phyloP scores from a whole-genome alignment of 2,888 invertebrate genomes.

The Agonopterix alstromeriana region DNA sequence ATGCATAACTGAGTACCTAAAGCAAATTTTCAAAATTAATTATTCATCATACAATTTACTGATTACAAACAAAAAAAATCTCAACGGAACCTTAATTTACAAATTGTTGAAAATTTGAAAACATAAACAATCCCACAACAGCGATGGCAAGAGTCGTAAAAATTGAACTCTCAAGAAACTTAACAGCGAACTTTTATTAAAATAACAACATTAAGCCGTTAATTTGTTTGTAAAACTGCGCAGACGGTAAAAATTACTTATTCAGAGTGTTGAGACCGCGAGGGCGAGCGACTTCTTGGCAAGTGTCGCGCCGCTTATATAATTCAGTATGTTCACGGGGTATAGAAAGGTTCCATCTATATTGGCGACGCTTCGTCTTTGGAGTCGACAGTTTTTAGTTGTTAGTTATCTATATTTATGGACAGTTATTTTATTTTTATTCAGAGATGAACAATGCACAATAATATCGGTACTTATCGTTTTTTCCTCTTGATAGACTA shows the following conservation, averaged over 20 bases:
- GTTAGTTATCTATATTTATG: too few relatives aligned
- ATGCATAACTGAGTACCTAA: too few relatives aligned
- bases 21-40: neutral
- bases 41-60: neutral
- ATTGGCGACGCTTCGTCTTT: neutral
- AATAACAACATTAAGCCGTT: conserved; percentile 71
- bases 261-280: conserved; percentile 60
- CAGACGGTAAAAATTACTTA: conserved; percentile 72
- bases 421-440: too few relatives aligned
- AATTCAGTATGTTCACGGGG: conserved; percentile 45
- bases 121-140: conserved; percentile 56
- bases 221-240: conserved; percentile 75
- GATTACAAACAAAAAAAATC: conserved; percentile 6
- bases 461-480: too few relatives aligned
- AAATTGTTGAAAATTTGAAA: conserved; percentile 33
- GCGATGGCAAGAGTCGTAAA: conserved; percentile 56
- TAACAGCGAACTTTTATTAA: conserved; percentile 68
- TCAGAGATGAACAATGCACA: too few relatives aligned
- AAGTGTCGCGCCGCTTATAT: conserved; percentile 54
- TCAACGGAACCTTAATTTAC: conserved; percentile 8
- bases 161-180: conserved; percentile 56
- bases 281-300: conserved; percentile 42
- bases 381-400: too few relatives aligned
- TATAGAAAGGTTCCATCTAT: neutral
- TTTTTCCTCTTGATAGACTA: too few relatives aligned